These are phyloP conservation scores for Caenorhabditis remanei DNA, from an alignment of 1,140 invertebrate species.

Conservation along the genomic window DNA sequence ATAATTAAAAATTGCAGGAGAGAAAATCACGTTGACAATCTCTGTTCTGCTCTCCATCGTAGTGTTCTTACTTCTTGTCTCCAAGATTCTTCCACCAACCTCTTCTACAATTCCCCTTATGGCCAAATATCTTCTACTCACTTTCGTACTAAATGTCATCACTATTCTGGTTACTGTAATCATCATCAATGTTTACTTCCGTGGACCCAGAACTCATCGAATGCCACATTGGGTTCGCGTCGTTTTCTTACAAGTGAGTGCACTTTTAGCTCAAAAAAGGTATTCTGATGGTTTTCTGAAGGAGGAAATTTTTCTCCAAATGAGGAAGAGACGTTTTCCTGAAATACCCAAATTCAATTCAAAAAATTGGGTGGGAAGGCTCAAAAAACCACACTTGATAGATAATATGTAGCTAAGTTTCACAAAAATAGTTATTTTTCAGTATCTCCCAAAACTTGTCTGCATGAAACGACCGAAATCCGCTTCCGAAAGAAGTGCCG, in stretches of 20 bases:
- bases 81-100: constrained; percentile 97
- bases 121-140: constrained; percentile 90
- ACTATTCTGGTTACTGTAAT: constrained; percentile 98
- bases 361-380: no score
- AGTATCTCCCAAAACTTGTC: constrained; percentile 79
- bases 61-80: constrained; percentile 97
- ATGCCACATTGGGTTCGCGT: constrained; percentile 95
- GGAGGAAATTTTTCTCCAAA: no score
- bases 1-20: no score
- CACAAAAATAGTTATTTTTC: constrained; percentile 26
- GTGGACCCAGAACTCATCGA: constrained; percentile 88
- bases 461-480: constrained; percentile 76
- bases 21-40: constrained; percentile 79
- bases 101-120: constrained; percentile 88
- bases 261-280: not conserved
- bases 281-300: no score
- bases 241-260: constrained; percentile 87
- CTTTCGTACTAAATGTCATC: constrained; percentile 99
- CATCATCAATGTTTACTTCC: constrained; percentile 99
- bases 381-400: no score
- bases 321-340: no score
- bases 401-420: no score
- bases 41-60: constrained; percentile 93
- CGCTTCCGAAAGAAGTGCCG: constrained; percentile 63
- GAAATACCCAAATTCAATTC: no score